These are phyloP conservation scores for Vidua macroura DNA, from an alignment of 2,113 vertebrate species.

Conservation along the genomic window DNA sequence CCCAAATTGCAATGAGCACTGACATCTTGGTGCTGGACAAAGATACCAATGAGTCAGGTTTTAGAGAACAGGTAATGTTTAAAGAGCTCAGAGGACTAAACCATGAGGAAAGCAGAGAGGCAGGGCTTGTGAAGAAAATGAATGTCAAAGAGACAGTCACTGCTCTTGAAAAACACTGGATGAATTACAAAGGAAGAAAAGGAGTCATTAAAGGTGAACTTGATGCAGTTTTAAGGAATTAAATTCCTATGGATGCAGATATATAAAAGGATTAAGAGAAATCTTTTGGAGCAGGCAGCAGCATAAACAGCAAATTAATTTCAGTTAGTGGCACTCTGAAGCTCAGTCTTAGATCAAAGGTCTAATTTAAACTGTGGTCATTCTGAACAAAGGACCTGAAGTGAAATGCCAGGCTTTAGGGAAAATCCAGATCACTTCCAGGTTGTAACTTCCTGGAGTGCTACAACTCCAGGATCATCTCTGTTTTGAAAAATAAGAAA, in stretches of 20 bases:
- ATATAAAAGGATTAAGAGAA: neutral
- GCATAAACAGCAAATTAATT: neutral
- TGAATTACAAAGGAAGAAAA: neutral
- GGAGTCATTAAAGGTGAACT: neutral
- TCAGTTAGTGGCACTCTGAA: neutral
- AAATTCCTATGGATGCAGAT: neutral
- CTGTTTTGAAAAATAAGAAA: neutral
- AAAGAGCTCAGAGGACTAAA: neutral
- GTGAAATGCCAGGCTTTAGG: neutral
- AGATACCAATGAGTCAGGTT: neutral
- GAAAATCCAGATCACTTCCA: neutral
- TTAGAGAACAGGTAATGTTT: neutral
- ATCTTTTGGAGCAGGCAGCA: neutral
- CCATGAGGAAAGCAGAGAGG: neutral
- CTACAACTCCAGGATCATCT: neutral
- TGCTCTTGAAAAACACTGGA: neutral
- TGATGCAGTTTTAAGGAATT: neutral
- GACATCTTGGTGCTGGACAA: neutral
- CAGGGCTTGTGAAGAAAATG: neutral
- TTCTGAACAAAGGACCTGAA: neutral
- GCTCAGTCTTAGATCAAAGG: neutral
- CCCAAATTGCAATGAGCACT: neutral
- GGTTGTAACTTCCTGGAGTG: neutral
- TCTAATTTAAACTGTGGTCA: neutral
- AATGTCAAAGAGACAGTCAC: neutral